Evolutionary conservation across 2,797 vertebrate species (phyloP).

Genomic region (Pangasius mekongensis): DNA sequence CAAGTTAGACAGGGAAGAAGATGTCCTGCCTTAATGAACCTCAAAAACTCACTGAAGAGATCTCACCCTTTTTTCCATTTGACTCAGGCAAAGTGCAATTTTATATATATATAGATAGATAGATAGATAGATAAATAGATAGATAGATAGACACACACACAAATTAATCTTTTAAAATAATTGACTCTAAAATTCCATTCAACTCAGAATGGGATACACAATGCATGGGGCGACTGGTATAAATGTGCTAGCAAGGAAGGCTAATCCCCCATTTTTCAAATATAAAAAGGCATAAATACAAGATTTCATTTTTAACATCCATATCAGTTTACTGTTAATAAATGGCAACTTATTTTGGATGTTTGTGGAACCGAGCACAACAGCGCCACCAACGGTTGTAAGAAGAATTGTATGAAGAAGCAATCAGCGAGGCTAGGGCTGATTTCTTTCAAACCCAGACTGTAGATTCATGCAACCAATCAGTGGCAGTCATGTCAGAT

Average conservation of each 20-base stretch:
- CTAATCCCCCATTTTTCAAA: not conserved
- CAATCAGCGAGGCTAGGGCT: not conserved
- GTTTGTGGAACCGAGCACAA: not conserved
- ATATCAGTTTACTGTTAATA: not conserved
- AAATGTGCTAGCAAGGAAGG: not conserved
- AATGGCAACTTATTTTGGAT: not conserved
- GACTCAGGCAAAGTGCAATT: not conserved
- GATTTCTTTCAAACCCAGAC: not conserved
- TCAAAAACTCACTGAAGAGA: constrained; percentile 8
- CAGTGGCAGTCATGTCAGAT: not conserved
- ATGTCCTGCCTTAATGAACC: not conserved
- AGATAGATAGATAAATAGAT: too few species aligned
- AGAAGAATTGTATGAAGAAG: not conserved
- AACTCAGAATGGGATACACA: not conserved
- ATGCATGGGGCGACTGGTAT: not conserved
- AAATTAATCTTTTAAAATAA: not conserved
- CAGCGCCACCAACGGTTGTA: not conserved
- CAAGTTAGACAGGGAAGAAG: not conserved
- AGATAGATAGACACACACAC: not conserved
- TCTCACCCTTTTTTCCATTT: not conserved
- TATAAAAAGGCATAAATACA: not conserved
- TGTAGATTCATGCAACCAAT: not conserved
- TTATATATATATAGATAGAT: not conserved
- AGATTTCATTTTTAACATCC: not conserved
- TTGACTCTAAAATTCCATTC: not conserved